These are phyloP conservation scores for Heterotis niloticus DNA, from an alignment of 2,113 vertebrate species.

Conservation along the genomic window DNA sequence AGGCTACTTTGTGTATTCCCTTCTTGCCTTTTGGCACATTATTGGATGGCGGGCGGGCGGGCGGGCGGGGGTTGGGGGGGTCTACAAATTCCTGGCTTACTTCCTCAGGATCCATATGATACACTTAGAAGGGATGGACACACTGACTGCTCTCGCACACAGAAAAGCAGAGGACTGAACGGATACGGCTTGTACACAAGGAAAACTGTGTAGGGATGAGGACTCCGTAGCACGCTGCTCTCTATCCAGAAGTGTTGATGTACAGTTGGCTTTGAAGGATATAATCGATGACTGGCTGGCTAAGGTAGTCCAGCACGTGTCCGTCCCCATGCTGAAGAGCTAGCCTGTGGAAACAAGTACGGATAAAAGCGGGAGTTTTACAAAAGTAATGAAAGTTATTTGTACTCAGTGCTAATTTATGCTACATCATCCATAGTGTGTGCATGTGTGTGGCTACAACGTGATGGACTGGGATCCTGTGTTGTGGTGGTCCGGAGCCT, in stretches of 20 bases:
- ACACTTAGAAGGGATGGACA: constrained; percentile 54
- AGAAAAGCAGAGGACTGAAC: constrained; percentile 52
- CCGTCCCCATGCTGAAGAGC: constrained; percentile 96
- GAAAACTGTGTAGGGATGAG: constrained; percentile 57
- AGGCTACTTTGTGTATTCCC: constrained; percentile 8
- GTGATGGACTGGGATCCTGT: too few relatives aligned
- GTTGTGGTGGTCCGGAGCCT: too few relatives aligned
- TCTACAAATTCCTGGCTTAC: constrained; percentile 25
- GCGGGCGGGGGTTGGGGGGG: too few relatives aligned
- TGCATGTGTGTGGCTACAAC: too few relatives aligned
- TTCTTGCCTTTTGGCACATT: constrained; percentile 13
- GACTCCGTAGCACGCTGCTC: constrained; percentile 21
- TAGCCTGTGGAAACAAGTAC: constrained; percentile 66
- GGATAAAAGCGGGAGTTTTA: too few relatives aligned
- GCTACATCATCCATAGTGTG: too few relatives aligned
- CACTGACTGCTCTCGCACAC: constrained; percentile 46
- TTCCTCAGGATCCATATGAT: constrained; percentile 51
- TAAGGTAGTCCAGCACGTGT: constrained; percentile 92
- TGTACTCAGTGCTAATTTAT: too few relatives aligned
- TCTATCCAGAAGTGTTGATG: constrained; percentile 92
- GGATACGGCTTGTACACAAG: constrained; percentile 55
- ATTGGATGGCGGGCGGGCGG: background rate
- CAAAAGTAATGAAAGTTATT: too few relatives aligned
- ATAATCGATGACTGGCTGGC: constrained; percentile 95
- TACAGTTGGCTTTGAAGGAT: constrained; percentile 97